These are phyloP conservation scores for Glyphotaelius pellucidus DNA, from an alignment of 2,888 invertebrate species.

Conservation along the genomic window DNA sequence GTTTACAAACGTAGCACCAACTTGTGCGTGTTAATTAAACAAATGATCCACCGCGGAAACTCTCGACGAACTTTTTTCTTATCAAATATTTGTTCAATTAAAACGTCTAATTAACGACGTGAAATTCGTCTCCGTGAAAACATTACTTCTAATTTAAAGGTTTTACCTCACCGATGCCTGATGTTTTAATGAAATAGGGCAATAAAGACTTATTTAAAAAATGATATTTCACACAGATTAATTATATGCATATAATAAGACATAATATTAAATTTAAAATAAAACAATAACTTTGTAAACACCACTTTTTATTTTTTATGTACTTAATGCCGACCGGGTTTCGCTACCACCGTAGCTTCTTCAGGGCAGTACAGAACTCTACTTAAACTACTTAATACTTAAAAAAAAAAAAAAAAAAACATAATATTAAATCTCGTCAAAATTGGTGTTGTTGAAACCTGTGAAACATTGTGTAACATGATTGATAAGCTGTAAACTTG, in stretches of 20 bases:
- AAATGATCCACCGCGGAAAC: conserved; percentile 21
- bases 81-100: conserved; percentile 39
- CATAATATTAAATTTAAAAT: not conserved
- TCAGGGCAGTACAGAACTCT: too few relatives aligned
- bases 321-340: too few relatives aligned
- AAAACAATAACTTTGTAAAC: too few relatives aligned
- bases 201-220: not conserved
- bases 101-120: conserved; percentile 38
- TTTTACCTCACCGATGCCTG: not conserved
- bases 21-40: conserved; percentile 28
- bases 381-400: too few relatives aligned
- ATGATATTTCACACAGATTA: not conserved
- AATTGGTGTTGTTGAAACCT: not conserved
- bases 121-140: conserved; percentile 25
- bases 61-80: conserved; percentile 38
- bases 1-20: not conserved
- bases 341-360: too few relatives aligned
- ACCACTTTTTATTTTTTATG: too few relatives aligned
- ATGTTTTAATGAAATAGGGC: not conserved
- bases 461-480: not conserved
- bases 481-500: not conserved
- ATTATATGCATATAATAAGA: not conserved
- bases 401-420: too few relatives aligned
- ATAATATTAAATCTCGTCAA: not conserved
- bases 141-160: not conserved